phyloP scores from a whole-genome alignment of 2,797 vertebrate genomes.

The Aselliscus stoliczkanus region DNA sequence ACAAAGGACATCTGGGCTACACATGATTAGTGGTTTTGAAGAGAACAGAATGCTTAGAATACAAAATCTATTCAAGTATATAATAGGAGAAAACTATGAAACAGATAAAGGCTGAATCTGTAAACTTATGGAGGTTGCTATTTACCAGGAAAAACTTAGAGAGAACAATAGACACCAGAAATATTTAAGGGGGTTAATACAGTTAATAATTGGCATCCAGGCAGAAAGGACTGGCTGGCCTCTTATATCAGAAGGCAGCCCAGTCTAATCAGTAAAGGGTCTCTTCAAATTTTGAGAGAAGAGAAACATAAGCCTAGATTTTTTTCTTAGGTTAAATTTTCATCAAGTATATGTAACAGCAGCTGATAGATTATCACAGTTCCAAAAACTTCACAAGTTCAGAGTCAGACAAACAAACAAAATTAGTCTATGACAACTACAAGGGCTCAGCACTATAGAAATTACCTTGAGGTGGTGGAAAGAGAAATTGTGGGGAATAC shows the following conservation, averaged over 20 bases:
- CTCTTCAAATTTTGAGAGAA: background rate
- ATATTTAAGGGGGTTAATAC: background rate
- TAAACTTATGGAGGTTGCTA: background rate
- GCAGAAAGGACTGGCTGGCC: background rate
- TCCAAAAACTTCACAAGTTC: background rate
- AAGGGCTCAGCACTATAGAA: background rate
- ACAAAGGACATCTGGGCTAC: conserved; percentile 31
- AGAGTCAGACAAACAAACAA: background rate
- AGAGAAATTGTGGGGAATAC: background rate
- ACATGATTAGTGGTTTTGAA: background rate
- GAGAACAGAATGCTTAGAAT: background rate
- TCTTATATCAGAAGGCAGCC: background rate
- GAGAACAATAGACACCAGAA: background rate
- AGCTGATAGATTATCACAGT: background rate
- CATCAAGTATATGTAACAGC: background rate
- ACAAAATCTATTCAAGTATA: background rate
- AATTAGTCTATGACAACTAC: background rate
- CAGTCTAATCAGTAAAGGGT: background rate
- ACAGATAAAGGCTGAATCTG: background rate
- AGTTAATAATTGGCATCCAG: background rate
- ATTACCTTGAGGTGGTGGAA: background rate
- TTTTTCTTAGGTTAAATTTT: background rate
- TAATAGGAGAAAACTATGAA: background rate
- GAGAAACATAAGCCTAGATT: background rate
- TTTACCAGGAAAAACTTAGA: background rate